Conservation (phyloP, 2,113 vertebrate genomes). For the Atrichornis clamosus region DNA sequence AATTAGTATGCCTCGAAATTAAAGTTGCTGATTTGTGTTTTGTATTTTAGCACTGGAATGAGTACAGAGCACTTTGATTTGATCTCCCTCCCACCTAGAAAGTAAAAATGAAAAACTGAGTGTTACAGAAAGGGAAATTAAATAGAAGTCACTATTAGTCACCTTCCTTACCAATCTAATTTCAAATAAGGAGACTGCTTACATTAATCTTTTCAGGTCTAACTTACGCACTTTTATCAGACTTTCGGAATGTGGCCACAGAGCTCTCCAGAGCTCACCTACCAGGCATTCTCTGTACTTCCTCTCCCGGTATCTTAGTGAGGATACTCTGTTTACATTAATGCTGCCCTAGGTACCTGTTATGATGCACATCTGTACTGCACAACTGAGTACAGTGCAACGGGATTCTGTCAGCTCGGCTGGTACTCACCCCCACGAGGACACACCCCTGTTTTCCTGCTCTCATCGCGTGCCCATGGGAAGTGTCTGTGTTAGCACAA, state of each 20-base stretch:
- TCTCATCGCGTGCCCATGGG: neutral
- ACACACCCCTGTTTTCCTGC: neutral
- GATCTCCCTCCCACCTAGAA: neutral
- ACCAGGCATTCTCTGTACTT: neutral
- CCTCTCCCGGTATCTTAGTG: neutral
- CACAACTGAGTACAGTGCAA: neutral
- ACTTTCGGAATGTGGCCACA: neutral
- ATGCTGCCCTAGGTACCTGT: neutral
- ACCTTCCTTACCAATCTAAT: neutral
- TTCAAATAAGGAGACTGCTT: neutral
- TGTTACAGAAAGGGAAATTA: neutral
- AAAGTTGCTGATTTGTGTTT: neutral
- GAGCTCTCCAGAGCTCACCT: neutral
- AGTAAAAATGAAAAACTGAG: constrained; percentile 1
- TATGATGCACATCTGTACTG: fast-evolving
- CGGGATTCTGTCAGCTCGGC: neutral
- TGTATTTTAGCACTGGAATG: neutral
- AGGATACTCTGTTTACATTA: neutral
- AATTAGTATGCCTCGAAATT: neutral
- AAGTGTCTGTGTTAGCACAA: neutral
- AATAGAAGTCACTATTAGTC: neutral
- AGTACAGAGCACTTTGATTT: neutral
- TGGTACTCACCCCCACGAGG: fast-evolving
- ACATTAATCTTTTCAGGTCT: neutral
- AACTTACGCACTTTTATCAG: neutral